Conservation (phyloP, 2,888 invertebrate species). For the Polydrusus pterygomalis region DNA sequence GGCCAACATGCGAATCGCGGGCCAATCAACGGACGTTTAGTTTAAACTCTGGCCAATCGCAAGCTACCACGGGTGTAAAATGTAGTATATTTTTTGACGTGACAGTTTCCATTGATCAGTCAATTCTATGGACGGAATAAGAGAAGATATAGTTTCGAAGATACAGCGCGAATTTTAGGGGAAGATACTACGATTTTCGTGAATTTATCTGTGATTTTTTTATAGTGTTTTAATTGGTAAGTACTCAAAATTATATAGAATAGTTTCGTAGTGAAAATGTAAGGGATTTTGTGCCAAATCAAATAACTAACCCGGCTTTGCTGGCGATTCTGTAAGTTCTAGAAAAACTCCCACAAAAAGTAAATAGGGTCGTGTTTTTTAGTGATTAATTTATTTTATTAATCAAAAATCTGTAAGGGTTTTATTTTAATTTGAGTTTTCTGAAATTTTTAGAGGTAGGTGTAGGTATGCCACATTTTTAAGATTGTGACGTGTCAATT, state of each 20-base stretch:
- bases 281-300: background rate
- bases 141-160: constrained; percentile 32
- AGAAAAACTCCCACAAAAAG: background rate
- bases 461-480: background rate
- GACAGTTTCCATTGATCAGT: constrained; percentile 46
- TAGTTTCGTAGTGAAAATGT: background rate
- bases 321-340: no score
- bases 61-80: constrained; percentile 74
- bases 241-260: constrained; percentile 4
- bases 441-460: background rate
- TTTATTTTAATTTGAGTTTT: background rate
- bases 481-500: constrained; percentile 23
- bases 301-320: constrained; percentile 3
- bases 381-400: background rate
- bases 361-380: background rate
- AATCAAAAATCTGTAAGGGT: background rate
- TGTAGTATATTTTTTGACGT: constrained; percentile 63
- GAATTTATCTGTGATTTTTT: constrained; percentile 32
- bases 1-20: constrained; percentile 76
- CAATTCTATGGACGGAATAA: constrained; percentile 37
- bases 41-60: constrained; percentile 73
- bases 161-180: constrained; percentile 28
- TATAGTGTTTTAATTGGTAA: constrained; percentile 30
- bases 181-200: background rate
- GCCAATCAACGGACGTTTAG: constrained; percentile 73